Conservation (phyloP, 2,113 vertebrate species). For the Trematomus loennbergii region DNA sequence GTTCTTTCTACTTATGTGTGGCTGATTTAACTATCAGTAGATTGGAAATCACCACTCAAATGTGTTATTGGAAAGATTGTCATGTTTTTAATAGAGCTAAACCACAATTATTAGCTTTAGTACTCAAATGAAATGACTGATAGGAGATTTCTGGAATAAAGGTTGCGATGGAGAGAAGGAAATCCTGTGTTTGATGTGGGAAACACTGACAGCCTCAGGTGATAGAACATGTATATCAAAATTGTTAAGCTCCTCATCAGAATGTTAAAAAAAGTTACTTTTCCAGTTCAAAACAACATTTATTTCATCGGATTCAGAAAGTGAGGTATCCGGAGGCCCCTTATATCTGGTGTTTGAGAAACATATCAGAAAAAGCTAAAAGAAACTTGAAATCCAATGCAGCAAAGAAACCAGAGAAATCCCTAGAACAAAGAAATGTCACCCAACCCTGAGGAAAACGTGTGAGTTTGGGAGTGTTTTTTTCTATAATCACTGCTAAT, state of each 20-base stretch:
- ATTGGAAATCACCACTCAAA: no score
- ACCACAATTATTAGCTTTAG: not conserved
- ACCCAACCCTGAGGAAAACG: not conserved
- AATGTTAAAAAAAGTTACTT: no score
- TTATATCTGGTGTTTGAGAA: no score
- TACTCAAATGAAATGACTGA: not conserved
- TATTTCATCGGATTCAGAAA: no score
- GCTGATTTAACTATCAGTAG: not conserved
- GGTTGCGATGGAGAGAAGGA: not conserved
- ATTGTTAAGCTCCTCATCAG: not conserved
- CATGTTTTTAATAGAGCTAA: not conserved
- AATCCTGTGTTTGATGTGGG: not conserved
- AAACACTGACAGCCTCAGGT: not conserved
- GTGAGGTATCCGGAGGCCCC: no score
- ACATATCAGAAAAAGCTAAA: not conserved
- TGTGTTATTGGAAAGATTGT: not conserved
- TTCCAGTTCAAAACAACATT: no score
- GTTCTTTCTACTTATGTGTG: not conserved
- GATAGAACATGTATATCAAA: not conserved
- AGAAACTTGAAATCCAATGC: no score
- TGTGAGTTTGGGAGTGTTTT: not conserved
- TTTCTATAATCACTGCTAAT: constrained; percentile 6
- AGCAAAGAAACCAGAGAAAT: no score
- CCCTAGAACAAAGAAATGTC: no score
- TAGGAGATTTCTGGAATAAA: not conserved